Base-by-base conservation (phyloP, 2,888 invertebrate genomes). In the Tridacna gigas region DNA sequence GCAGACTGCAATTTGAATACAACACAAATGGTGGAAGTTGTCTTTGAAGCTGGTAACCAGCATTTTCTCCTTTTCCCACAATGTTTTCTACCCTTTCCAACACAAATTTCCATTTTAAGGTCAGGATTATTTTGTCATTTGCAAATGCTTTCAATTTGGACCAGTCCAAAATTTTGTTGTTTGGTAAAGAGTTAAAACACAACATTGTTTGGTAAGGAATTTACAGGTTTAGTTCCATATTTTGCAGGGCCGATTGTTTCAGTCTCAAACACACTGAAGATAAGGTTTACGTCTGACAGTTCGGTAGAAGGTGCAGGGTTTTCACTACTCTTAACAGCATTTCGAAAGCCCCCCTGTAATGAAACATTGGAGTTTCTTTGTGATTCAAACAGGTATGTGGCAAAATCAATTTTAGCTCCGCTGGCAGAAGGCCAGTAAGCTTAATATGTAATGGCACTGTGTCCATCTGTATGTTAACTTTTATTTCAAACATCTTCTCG, bases 201-300 rank as follows among this genome's bases (percentile, higher is more conserved):
- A 37, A 7, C 3, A 37, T 37, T 37, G 2, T 37, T 37, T 37
- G 37, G 37, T 37, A 37, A 37, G 7, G 37, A 37, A 4, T 37
- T 37, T 37, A 37, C 37, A 4, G 37, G 2, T 2, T 37, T 37
- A 37, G 37, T 2, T 56, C 20, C 56, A 56, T 51, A 37, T 37
- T 47, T 79, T 83, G 26, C 77, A 85, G 85, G 47, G 15, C 71
- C 80, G 20, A 77, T 66, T 45, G 69, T 66, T 20, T 85, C 82
- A 15, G 48, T 37, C 15, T 76, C 82, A 20, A 77, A 78, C 25
- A 74, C 61, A 22, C 26, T 82, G 26, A 28, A 47, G 12, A 51
- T 85, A 7, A 20, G 65, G 48, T 85, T 85, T 69, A 22, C 69
- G 18, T 74, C 82, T 11, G 78, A 85, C 65, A 56, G 69, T 18